A percentile compares a stretch with the other conserved stretches of the same genome.
Evolutionary conservation across 2,113 vertebrate species (phyloP).

Genomic region (Oostethus manadensis): DNA sequence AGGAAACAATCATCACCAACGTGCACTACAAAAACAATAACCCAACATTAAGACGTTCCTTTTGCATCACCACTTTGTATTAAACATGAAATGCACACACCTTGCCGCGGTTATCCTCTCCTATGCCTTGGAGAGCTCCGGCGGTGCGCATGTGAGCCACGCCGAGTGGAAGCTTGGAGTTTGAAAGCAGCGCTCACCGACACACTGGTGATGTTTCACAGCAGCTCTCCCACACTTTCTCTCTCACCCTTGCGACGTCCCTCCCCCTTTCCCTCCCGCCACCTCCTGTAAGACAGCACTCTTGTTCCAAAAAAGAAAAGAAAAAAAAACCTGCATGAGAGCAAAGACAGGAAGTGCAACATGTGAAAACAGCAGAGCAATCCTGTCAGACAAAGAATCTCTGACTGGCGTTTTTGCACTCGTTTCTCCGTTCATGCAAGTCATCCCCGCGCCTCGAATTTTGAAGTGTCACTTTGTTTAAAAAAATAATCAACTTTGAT

Average conservation of each 20-base stretch:
- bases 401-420: no score
- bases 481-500: no score
- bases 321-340: no score
- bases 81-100: neutral
- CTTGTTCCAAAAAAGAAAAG: no score
- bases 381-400: no score
- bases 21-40: neutral
- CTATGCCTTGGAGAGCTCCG: neutral
- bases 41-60: neutral
- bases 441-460: no score
- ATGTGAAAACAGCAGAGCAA: no score
- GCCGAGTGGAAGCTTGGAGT: neutral
- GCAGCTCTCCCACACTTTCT: neutral
- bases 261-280: neutral
- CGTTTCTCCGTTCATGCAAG: no score
- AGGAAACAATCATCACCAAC: neutral
- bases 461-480: no score
- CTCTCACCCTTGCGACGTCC: neutral
- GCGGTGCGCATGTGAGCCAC: neutral
- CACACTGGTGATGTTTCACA: neutral
- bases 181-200: conserved; percentile 5
- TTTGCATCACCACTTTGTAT: neutral
- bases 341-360: no score
- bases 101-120: neutral
- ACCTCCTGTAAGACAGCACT: conserved; percentile 9